Conservation (phyloP, 2,113 vertebrate genomes). For the Muntiacus muntjak region DNA sequence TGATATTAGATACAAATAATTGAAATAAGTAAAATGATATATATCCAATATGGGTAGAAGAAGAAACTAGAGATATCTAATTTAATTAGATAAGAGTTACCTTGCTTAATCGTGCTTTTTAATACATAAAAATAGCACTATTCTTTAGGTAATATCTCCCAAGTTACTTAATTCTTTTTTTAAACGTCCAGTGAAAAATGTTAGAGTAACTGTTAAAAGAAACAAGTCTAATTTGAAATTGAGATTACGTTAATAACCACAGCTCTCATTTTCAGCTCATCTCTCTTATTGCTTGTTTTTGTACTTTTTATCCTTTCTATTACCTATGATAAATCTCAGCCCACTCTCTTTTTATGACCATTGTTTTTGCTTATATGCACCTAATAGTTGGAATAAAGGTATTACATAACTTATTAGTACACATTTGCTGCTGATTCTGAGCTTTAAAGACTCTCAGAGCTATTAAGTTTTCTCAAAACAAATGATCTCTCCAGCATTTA, state of each 20-base stretch:
- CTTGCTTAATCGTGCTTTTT: neutral
- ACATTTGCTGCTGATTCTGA: neutral
- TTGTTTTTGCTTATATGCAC: neutral
- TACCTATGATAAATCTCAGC: neutral
- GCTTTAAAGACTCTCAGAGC: neutral
- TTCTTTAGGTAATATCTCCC: neutral
- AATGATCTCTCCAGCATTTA: neutral
- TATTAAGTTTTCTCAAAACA: neutral
- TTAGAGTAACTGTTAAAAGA: neutral
- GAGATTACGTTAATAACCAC: neutral
- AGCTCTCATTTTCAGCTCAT: neutral
- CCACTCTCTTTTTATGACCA: neutral
- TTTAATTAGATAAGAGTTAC: neutral
- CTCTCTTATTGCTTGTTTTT: neutral
- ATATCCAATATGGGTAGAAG: neutral
- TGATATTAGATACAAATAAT: neutral
- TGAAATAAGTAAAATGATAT: neutral
- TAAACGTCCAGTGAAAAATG: neutral
- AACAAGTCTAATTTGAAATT: neutral
- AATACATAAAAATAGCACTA: neutral
- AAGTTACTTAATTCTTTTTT: neutral
- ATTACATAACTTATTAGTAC: neutral
- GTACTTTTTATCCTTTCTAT: neutral
- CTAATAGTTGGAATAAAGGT: neutral
- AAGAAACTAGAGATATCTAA: neutral